phyloP scores from a whole-genome alignment of 1,140 invertebrate genomes.

The Ladona fulva region DNA sequence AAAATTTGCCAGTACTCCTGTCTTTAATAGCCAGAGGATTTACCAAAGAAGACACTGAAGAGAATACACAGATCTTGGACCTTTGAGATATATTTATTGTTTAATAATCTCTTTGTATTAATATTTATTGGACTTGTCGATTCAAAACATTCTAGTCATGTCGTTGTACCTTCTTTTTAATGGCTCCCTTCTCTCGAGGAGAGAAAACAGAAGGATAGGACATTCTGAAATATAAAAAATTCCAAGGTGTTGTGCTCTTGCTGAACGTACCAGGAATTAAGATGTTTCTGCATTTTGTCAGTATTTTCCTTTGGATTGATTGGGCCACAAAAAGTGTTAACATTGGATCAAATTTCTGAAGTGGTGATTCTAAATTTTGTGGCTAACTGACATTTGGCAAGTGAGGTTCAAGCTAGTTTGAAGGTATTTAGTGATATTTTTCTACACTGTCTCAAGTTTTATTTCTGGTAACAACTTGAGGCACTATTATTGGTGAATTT shows the following conservation, averaged over 20 bases:
- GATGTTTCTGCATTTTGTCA: not conserved
- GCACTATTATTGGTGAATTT: too few relatives aligned
- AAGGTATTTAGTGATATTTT: too few relatives aligned
- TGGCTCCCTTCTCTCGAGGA: not conserved
- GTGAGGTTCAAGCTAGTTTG: too few relatives aligned
- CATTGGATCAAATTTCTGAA: too few relatives aligned
- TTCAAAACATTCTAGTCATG: conserved; percentile 10
- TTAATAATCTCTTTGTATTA: not conserved
- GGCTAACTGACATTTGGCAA: too few relatives aligned
- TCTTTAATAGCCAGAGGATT: conserved; percentile 6
- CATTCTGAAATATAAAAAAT: not conserved
- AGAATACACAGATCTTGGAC: not conserved
- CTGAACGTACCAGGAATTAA: not conserved
- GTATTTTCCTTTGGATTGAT: too few relatives aligned
- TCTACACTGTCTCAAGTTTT: too few relatives aligned
- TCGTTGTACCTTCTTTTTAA: not conserved
- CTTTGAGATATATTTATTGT: conserved; percentile 10
- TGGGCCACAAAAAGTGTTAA: too few relatives aligned
- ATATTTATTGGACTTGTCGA: conserved; percentile 7
- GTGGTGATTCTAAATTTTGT: too few relatives aligned
- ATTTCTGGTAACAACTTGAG: too few relatives aligned
- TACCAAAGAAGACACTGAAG: not conserved
- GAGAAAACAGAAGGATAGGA: not conserved
- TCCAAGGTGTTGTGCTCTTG: not conserved
- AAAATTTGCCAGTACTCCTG: not conserved